These are phyloP conservation scores for Umimayanthus chanpuru DNA, from an alignment of 92 coral and sea anemone species.

Conservation along the genomic window DNA sequence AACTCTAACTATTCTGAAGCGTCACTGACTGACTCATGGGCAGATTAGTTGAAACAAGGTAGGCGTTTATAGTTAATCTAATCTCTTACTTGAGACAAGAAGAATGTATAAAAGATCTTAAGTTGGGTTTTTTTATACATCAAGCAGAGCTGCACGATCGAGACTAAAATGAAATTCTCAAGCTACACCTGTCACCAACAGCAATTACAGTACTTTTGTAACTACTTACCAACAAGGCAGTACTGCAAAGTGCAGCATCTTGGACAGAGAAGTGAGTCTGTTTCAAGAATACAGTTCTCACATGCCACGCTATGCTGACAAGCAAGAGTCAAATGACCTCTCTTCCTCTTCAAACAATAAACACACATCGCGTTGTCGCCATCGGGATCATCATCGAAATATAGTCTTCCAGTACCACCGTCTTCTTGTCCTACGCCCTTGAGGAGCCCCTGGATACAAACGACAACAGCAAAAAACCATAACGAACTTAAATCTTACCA, in stretches of 20 bases:
- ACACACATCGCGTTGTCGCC: not conserved
- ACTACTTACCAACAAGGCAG: slow-evolving; percentile 6
- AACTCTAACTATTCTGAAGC: too few relatives aligned
- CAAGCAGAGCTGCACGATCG: too few relatives aligned
- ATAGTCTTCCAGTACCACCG: not conserved
- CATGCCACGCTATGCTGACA: not conserved
- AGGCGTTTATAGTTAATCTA: too few relatives aligned
- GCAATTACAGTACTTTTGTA: too few relatives aligned
- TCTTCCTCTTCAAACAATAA: not conserved
- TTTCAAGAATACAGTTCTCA: not conserved
- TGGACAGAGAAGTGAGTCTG: slow-evolving; percentile 6
- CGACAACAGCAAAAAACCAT: not conserved
- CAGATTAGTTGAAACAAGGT: too few relatives aligned
- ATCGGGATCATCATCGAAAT: not conserved
- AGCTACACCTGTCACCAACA: too few relatives aligned
- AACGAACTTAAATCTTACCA: not conserved
- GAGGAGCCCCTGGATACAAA: not conserved
- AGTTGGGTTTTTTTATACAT: too few relatives aligned
- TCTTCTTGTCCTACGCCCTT: not conserved
- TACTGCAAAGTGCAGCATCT: not conserved
- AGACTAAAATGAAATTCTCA: too few relatives aligned
- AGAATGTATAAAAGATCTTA: too few relatives aligned
- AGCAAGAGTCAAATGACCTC: not conserved
- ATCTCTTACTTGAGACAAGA: too few relatives aligned
- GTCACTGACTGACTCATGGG: too few relatives aligned